Conservation (phyloP, 2,797 vertebrate species). For the Chromobotia macracanthus region DNA sequence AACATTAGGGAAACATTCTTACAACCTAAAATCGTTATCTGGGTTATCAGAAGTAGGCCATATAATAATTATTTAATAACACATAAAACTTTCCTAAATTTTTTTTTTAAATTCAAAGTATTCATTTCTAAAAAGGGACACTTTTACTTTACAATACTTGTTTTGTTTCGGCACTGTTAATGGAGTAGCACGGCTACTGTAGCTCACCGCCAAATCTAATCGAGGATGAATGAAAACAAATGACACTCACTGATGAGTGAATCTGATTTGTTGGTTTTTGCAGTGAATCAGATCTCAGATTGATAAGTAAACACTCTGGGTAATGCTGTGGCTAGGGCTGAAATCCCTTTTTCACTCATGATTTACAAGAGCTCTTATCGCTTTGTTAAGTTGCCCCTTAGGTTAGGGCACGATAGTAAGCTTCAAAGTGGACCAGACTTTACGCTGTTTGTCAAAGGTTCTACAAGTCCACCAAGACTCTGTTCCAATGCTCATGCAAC, state of each 20-base stretch:
- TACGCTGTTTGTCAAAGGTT: slow-evolving; percentile 29
- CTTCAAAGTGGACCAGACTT: neutral
- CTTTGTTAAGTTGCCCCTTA: neutral
- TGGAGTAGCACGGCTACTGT: slow-evolving; percentile 32
- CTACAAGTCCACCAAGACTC: neutral
- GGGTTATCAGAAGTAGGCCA: neutral
- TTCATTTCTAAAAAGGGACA: too few relatives aligned
- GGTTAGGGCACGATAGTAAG: neutral
- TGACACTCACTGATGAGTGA: slow-evolving; percentile 55
- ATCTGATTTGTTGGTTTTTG: slow-evolving; percentile 55
- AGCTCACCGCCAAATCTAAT: slow-evolving; percentile 52
- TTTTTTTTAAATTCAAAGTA: too few relatives aligned
- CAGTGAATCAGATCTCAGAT: slow-evolving; percentile 54
- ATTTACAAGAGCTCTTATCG: neutral
- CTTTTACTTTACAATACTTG: neutral
- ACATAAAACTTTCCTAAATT: too few relatives aligned
- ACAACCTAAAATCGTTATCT: too few relatives aligned
- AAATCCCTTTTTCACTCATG: neutral
- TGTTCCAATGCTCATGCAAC: neutral
- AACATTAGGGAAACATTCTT: too few relatives aligned
- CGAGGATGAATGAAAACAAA: slow-evolving; percentile 49
- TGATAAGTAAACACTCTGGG: slow-evolving; percentile 38
- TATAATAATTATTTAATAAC: neutral
- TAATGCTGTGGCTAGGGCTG: slow-evolving; percentile 39
- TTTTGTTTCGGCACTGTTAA: slow-evolving; percentile 43